Conservation (phyloP, 2,797 vertebrate species). For the Apogon talboti region DNA sequence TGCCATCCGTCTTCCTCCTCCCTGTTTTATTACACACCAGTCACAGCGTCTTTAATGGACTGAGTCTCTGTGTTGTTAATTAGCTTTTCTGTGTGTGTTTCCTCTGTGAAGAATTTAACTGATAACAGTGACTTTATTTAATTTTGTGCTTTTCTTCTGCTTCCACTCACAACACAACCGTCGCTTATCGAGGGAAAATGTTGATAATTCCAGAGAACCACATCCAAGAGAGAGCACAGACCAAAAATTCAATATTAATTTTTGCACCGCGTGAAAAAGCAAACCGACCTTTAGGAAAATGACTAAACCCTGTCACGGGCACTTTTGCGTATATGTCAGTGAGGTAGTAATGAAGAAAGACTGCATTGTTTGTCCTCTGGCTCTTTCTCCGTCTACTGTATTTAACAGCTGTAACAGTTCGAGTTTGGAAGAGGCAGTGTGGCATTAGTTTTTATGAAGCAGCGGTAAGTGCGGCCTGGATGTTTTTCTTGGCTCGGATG, state of each 20-base stretch:
- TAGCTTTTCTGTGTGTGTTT: slow-evolving; percentile 10
- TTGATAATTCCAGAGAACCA: background rate
- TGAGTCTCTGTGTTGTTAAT: slow-evolving; percentile 46
- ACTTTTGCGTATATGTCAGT: background rate
- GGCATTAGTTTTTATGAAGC: slow-evolving; percentile 49
- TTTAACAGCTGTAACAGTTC: slow-evolving; percentile 29
- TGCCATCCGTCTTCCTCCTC: slow-evolving; percentile 48
- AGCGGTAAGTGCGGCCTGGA: slow-evolving; percentile 33
- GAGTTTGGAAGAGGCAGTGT: slow-evolving; percentile 19
- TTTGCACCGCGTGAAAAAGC: background rate
- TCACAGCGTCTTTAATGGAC: slow-evolving; percentile 39
- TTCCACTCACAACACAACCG: background rate
- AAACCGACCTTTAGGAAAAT: background rate
- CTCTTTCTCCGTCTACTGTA: slow-evolving; percentile 11
- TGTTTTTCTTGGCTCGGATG: slow-evolving; percentile 50
- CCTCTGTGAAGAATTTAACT: background rate
- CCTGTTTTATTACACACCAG: slow-evolving; percentile 21
- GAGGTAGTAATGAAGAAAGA: slow-evolving; percentile 29
- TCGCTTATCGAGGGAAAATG: background rate
- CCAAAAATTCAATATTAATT: background rate
- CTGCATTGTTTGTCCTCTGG: slow-evolving; percentile 20
- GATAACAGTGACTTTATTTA: slow-evolving; percentile 6
- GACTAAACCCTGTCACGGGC: too few species aligned
- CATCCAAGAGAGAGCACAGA: background rate
- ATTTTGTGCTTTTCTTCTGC: background rate